Base-by-base conservation (phyloP, 2,797 vertebrate genomes). In the Phylloscopus collybita region DNA sequence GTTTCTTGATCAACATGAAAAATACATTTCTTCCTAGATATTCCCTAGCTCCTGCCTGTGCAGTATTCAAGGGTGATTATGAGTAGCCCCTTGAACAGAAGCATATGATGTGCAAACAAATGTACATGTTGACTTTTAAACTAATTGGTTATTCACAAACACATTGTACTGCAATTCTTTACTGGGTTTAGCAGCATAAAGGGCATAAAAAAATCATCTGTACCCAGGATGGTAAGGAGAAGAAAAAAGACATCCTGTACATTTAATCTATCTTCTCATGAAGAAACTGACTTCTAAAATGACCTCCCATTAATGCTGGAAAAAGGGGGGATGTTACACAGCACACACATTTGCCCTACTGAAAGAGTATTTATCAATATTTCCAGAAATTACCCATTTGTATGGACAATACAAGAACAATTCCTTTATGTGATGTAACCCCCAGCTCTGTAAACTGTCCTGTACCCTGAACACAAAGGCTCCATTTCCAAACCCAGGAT, bases 41-140 rank as follows among this genome's bases (percentile, higher is more conserved):
- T 23, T 47, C 30, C 59, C 80, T 32, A 0, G 0, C 29, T 70
- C 73, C 56, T 72, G 70, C 10, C 44, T 49, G 19, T 38, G 59
- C 36, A 64, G 26, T 11, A 42, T 3, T 50, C 51, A 49, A 53
- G 74, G 65, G n/a, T 44, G 83, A 79, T 49, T 38, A 67, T 47
- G 80, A 94, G 86, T 30, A 92, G 72, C 53, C 53, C 76, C 66
- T 81, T 67, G 85, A 88, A 64, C 71, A 80, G 36, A 87, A 90
- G 74, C 51, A 71, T 19, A 80, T 75, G 88, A 93, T 51, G 85
- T 80, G 86, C 93, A 97, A 96, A 93, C 67, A 92, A 95, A 91
- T 8, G 89, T 45, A 74, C 6, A 4, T 47, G 62, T 56, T 93
- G 89, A 89, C 83, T 93, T 93, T 74, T 89, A 81, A 94, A 94